Evolutionary conservation across 2,888 invertebrate species (phyloP), one percentile per base, ranked within the genome.

Genomic region (Chaetogeoica ovagalla): DNA sequence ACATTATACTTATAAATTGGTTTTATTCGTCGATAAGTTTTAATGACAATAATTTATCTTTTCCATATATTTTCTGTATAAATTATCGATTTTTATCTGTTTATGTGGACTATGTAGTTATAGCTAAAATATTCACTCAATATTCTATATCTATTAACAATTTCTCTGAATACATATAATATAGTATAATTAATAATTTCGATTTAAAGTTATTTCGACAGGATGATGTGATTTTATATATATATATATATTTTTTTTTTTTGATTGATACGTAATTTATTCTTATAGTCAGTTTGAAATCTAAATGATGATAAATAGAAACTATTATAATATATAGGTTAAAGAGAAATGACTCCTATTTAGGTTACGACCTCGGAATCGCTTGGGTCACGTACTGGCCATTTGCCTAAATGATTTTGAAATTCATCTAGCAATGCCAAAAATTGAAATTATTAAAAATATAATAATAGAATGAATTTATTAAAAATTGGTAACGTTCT

Each of bases 291-390:
- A 37, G 39, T 63, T 39, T 30, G 4, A 30, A 70, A 7, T 59
- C 15, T n/a, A 43, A 75, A 43, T 19, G 57, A 57, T 30, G 66
- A 43, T 75, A 57, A 59, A 57, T 57, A 5, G 57, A 21, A 59
- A 59, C 23, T n/a, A 30, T 57, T 77, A 59, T 55, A 60, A 59
- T 37, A 59, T 37, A 69, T 77, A 69, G 76, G 76, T 77, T 77
- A 69, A 69, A 77, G 76, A 69, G n/a, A 77, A 77, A 77, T 69
- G 69, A 77, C 69, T 69, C 60, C 68, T 69, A 77, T 77, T 77
- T 60, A 69, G 76, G 76, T 69, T 69, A 69, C 11, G 69, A 77
- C 76, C 76, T 77, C 69, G 69, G 69, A 52, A 75, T 75, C 55
- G 60, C 37, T 52, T 68, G 69, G 52, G 48, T n/a, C 60, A 30